phyloP scores from a whole-genome alignment of 2,113 vertebrate genomes.

The Helogale parvula region DNA sequence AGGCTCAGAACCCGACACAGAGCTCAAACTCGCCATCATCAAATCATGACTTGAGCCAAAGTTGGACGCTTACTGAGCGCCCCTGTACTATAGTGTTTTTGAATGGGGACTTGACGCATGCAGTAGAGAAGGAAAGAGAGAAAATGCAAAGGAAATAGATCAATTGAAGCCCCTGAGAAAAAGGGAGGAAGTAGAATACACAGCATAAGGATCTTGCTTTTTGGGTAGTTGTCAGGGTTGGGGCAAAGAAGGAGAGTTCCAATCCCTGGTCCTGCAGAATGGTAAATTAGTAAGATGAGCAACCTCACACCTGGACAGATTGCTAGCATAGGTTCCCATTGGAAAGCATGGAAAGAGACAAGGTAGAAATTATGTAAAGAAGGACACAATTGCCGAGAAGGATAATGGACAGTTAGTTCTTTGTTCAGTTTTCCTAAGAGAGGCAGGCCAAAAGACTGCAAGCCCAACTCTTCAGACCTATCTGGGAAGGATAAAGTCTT shows the following conservation, averaged over 20 bases:
- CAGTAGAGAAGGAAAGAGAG: neutral
- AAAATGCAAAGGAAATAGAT: neutral
- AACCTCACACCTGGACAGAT: neutral
- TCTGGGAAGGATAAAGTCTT: neutral
- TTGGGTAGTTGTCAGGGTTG: neutral
- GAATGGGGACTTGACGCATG: neutral
- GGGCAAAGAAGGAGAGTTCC: neutral
- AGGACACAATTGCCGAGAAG: neutral
- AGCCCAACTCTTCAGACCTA: neutral
- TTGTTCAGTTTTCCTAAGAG: constrained; percentile 16
- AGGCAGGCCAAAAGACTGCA: neutral
- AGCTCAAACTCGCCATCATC: too few species aligned
- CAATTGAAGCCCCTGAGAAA: neutral
- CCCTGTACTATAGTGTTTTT: neutral
- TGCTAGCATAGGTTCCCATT: neutral
- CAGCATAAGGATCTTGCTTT: neutral
- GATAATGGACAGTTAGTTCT: neutral
- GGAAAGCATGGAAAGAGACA: neutral
- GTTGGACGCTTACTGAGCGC: too few species aligned
- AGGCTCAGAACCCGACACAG: too few species aligned
- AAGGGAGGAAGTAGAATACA: neutral
- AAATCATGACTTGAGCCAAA: too few species aligned
- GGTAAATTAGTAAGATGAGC: neutral
- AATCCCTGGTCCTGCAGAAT: neutral
- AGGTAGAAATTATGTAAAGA: neutral